phyloP scores from a whole-genome alignment of 2,113 vertebrate genomes.

The Siphamia tubifer region DNA sequence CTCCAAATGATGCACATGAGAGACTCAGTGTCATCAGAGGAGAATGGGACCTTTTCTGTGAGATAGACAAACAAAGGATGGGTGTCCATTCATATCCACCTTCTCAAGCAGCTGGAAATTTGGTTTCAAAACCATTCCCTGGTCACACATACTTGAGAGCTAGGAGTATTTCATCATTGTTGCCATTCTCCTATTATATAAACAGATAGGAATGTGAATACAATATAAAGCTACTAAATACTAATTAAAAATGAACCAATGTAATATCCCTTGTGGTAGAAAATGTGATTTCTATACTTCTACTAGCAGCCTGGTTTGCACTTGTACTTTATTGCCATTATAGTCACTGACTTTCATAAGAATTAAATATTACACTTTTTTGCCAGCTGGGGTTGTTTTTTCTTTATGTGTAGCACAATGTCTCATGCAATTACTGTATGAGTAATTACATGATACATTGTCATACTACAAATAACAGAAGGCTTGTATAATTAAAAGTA shows the following conservation, averaged over 20 bases:
- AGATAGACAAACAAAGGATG: constrained; percentile 87
- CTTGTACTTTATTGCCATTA: too few species aligned
- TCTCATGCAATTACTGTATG: too few species aligned
- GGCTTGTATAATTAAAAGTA: too few species aligned
- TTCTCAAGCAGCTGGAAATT: constrained; percentile 89
- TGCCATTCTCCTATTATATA: constrained; percentile 84
- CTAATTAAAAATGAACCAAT: background rate
- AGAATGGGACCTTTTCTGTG: constrained; percentile 82
- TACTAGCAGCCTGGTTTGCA: too few species aligned
- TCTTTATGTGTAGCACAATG: too few species aligned
- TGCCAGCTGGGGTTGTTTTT: too few species aligned
- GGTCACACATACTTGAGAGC: constrained; percentile 87
- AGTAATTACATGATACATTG: too few species aligned
- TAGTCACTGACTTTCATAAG: too few species aligned
- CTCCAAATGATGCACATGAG: constrained; percentile 90
- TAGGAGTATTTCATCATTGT: constrained; percentile 87
- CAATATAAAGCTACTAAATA: background rate
- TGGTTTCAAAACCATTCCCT: constrained; percentile 88
- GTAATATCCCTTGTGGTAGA: background rate
- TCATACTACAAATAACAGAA: too few species aligned
- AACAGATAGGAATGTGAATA: background rate
- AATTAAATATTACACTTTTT: too few species aligned
- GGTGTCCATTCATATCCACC: constrained; percentile 89
- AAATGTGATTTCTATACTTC: too few species aligned
- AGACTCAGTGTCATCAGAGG: constrained; percentile 80